Percentiles rank a stretch among this genome's conserved stretches.
These are phyloP conservation scores for Pharmacophagus antenor DNA, from an alignment of 2,888 invertebrate genomes.

Conservation along the genomic window DNA sequence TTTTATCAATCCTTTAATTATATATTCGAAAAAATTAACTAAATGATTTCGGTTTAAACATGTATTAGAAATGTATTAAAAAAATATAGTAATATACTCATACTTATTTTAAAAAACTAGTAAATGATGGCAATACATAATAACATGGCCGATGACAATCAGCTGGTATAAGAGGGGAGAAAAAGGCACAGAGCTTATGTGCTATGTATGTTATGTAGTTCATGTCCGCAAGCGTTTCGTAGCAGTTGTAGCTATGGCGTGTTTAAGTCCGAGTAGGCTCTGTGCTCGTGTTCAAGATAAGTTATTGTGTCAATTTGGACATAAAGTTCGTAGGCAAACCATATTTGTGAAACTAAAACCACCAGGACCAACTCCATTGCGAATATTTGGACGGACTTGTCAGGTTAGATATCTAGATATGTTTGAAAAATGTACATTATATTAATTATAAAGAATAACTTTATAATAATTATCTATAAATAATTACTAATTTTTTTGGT, in stretches of 20 bases:
- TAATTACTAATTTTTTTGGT: slow-evolving; percentile 3
- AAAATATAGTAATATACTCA: too few relatives aligned
- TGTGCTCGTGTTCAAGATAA: slow-evolving; percentile 90
- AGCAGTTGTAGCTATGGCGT: slow-evolving; percentile 91
- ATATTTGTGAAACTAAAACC: slow-evolving; percentile 85
- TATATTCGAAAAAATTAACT: too few relatives aligned
- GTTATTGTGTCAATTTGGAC: slow-evolving; percentile 89
- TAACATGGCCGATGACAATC: slow-evolving; percentile 71
- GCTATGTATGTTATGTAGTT: slow-evolving; percentile 72
- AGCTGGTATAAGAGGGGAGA: slow-evolving; percentile 78
- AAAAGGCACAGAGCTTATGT: slow-evolving; percentile 70
- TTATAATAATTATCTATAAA: neutral
- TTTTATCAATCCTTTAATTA: too few relatives aligned
- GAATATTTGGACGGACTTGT: slow-evolving; percentile 78
- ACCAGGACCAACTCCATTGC: slow-evolving; percentile 81
- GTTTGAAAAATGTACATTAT: slow-evolving; percentile 8
- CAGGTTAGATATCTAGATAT: slow-evolving; percentile 58
- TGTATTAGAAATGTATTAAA: too few relatives aligned
- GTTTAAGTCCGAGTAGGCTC: slow-evolving; percentile 90
- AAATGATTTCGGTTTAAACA: too few relatives aligned
- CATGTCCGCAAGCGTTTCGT: slow-evolving; percentile 82
- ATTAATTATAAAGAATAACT: neutral
- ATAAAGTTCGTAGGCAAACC: slow-evolving; percentile 85
- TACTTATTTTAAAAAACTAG: neutral
- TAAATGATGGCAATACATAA: slow-evolving; percentile 42